Conservation (phyloP, 92 coral and sea anemone genomes). For the Umimayanthus chanpuru region DNA sequence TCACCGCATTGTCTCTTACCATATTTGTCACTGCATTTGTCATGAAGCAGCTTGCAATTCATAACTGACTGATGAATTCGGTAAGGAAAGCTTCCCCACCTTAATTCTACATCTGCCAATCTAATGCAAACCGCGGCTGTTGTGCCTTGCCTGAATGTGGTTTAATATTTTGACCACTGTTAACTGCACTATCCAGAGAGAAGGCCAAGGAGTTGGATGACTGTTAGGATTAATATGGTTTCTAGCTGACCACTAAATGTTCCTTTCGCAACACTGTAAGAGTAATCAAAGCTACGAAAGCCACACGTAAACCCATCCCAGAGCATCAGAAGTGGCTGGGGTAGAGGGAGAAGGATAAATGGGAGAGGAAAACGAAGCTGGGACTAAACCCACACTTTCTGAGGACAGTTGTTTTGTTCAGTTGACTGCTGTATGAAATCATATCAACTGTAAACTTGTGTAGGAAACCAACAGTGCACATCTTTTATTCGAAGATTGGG, state of each 20-base stretch:
- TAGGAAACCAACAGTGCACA: conserved; percentile 49
- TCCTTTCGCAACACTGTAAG: not conserved
- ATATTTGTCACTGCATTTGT: not conserved
- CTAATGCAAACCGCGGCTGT: not conserved
- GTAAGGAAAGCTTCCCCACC: not conserved
- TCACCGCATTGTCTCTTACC: not conserved
- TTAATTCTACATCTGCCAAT: not conserved
- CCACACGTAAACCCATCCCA: not conserved
- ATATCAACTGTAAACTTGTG: not conserved
- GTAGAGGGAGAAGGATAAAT: not conserved
- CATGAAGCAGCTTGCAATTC: not conserved
- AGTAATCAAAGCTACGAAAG: not conserved
- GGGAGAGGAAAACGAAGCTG: not conserved
- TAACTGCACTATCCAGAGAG: no score
- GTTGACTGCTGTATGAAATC: not conserved
- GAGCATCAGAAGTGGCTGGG: not conserved
- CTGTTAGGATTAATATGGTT: no score
- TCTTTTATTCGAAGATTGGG: conserved; percentile 50
- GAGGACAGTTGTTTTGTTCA: not conserved
- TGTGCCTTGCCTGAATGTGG: not conserved
- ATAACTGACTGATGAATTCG: not conserved
- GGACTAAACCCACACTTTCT: not conserved
- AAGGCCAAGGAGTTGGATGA: no score
- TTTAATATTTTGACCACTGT: no score
- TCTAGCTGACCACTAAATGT: not conserved